Evolutionary conservation across 1,140 invertebrate genomes (phyloP), one percentile per base, ranked within the genome.

Genomic region (Drosophila dunni): DNA sequence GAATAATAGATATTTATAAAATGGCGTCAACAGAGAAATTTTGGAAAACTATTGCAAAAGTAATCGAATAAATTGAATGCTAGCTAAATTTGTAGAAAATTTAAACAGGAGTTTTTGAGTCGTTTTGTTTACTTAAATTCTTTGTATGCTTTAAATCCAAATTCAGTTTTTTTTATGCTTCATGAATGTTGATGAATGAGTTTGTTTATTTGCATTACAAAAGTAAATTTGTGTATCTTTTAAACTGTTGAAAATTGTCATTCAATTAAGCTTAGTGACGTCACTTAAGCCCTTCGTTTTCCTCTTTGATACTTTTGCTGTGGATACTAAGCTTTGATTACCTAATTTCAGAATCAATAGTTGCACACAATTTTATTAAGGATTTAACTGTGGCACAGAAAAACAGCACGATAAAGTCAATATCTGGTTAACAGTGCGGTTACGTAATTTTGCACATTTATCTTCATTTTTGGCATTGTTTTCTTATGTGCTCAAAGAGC

Each of bases 381-480:
- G 11, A n/a, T 56, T 60, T 58, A 38, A 20, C 53, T 36, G 20
- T 40, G n/a, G n/a, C 6, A 0, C 9, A 15, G 6, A 36, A 38
- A 10, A 17, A 20, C 24, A 36, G 11, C 11, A 13, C 10, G 7
- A 10, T 7, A 11, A 10, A 63, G 29, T 13, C 44, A 15, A 62
- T 69, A 40, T 34, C 33, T 29, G 42, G 50, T 13, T 10, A 68
- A 69, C 76, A 36, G 33, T 40, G 74, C 77, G 79, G 50, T 45
- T 78, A 80, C 81, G 74, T 60, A 78, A 81, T 84, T 78, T 83
- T 77, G 76, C 83, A 62, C 83, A 86, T 86, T 86, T 70, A 83
- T 86, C 79, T 86, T 86, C 79, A 86, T 86, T 88, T 82, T 69
- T 34, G 58, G 63, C 68, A 72, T 73, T 81, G 66, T 78, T 86